A percentile compares a stretch with the other conserved stretches of the same genome.
Evolutionary conservation across 2,113 vertebrate genomes (phyloP).

Genomic region (Lycaon pictus): DNA sequence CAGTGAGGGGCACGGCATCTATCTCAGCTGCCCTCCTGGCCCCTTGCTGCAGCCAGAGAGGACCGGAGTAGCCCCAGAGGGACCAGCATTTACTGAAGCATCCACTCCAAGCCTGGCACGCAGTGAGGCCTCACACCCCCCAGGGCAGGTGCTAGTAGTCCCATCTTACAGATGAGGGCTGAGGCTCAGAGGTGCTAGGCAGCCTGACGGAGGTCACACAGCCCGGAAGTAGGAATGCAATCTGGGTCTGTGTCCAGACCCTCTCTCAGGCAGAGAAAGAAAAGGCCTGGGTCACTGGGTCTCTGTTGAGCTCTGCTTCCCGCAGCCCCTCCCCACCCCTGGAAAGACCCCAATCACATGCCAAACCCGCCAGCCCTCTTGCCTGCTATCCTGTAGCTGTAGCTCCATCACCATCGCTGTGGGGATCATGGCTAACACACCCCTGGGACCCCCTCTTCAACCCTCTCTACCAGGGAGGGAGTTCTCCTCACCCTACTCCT

Average conservation of each 20-base stretch:
- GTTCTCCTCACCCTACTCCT: not conserved
- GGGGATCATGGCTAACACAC: too few species aligned
- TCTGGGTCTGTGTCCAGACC: not conserved
- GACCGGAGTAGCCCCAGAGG: accelerated
- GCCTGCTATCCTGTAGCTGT: accelerated
- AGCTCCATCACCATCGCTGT: not conserved
- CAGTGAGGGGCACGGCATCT: not conserved
- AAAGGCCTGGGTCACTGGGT: not conserved
- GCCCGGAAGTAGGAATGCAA: accelerated
- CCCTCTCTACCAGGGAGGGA: not conserved
- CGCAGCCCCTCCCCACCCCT: too few species aligned
- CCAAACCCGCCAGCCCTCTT: not conserved
- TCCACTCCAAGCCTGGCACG: not conserved
- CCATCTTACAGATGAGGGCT: not conserved
- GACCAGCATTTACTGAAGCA: not conserved
- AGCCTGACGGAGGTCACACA: not conserved
- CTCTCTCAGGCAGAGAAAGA: not conserved
- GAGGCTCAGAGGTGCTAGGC: not conserved
- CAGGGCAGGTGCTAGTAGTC: not conserved
- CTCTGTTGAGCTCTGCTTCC: not conserved
- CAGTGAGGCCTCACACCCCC: not conserved
- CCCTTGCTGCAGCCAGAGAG: not conserved
- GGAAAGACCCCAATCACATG: not conserved
- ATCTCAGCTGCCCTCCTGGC: not conserved
- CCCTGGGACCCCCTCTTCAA: not conserved